Evolutionary conservation across 2,888 invertebrate genomes (phyloP).

Genomic region (Microctonus hyperodae): DNA sequence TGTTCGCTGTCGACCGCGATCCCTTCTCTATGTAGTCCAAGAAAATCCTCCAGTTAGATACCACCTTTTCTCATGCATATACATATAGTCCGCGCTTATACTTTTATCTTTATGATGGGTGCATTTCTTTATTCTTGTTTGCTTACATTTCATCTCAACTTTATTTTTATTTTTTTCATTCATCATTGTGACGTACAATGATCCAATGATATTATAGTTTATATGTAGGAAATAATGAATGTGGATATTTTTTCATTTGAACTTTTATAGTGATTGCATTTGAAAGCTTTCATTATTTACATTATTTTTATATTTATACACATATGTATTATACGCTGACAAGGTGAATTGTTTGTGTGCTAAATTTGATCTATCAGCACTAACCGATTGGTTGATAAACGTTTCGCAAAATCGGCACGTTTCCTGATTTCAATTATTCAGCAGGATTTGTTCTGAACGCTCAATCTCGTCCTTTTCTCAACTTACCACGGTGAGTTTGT

Average conservation of each 20-base stretch:
- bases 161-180: neutral
- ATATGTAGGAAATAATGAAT: too few relatives aligned
- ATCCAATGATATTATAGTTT: too few relatives aligned
- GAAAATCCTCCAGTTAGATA: slow-evolving; percentile 35
- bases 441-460: slow-evolving; percentile 37
- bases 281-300: neutral
- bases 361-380: slow-evolving; percentile 17
- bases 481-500: slow-evolving; percentile 31
- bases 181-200: too few relatives aligned
- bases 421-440: slow-evolving; percentile 42
- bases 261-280: neutral
- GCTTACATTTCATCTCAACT: neutral
- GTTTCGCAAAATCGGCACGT: slow-evolving; percentile 40
- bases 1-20: slow-evolving; percentile 19
- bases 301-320: neutral
- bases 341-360: neutral
- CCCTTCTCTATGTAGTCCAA: slow-evolving; percentile 35
- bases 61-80: slow-evolving; percentile 25
- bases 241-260: neutral
- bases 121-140: slow-evolving; percentile 15
- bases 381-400: slow-evolving; percentile 35
- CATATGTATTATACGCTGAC: neutral
- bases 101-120: neutral
- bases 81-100: neutral
- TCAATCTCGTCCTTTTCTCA: slow-evolving; percentile 22